A percentile compares a stretch with the other conserved stretches of the same genome.
These are phyloP conservation scores for Acanthosepion esculentum DNA, from an alignment of 2,888 invertebrate genomes.

Conservation along the genomic window DNA sequence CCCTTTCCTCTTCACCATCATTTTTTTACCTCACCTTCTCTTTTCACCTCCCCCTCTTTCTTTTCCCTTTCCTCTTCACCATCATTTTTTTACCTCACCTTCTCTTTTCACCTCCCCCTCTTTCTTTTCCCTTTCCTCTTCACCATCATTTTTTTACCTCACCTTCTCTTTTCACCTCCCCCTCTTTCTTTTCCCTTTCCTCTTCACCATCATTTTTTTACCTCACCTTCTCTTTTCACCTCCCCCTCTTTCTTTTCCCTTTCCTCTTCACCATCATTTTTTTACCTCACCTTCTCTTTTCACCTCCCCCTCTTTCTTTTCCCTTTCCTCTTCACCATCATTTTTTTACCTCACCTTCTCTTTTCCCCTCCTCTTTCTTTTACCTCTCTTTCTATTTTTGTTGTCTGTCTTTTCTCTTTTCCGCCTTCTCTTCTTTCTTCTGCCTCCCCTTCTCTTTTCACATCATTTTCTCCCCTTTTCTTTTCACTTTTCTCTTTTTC, in stretches of 20 bases:
- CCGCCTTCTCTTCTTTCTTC: neutral
- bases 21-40: neutral
- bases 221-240: too few relatives aligned
- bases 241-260: neutral
- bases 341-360: too few relatives aligned
- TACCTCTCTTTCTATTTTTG: neutral
- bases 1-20: neutral
- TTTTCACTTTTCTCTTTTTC: neutral
- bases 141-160: too few relatives aligned
- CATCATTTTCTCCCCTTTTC: neutral
- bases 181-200: neutral
- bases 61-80: too few relatives aligned
- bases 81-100: too few relatives aligned
- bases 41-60: neutral
- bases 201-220: too few relatives aligned
- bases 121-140: too few relatives aligned
- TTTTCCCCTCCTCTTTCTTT: neutral
- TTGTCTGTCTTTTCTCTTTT: rapidly evolving
- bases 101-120: neutral
- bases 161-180: too few relatives aligned
- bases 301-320: neutral
- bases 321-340: too few relatives aligned
- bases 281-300: neutral
- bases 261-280: too few relatives aligned
- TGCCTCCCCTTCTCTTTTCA: neutral